Conservation (phyloP, 2,797 vertebrate genomes). For the Galaxias olidus region DNA sequence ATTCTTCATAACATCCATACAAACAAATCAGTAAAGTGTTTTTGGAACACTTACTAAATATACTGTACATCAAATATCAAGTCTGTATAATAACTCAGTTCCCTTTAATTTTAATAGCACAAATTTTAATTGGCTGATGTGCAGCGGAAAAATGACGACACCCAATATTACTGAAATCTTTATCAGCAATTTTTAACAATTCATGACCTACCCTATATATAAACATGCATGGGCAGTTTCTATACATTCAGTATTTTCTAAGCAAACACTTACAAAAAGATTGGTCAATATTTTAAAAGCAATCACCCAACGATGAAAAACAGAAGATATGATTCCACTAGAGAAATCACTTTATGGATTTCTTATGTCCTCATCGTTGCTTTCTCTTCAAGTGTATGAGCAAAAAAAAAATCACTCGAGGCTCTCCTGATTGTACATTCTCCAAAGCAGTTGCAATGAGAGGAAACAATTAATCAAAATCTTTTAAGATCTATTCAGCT, state of each 20-base stretch:
- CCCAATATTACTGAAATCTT: conserved; percentile 74
- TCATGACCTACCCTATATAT: conserved; percentile 88
- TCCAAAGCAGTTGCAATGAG: too few relatives aligned
- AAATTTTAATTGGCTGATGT: background rate
- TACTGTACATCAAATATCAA: too few relatives aligned
- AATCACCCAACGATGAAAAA: conserved; percentile 52
- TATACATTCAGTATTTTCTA: conserved; percentile 87
- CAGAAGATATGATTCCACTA: conserved; percentile 8
- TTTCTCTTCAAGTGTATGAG: too few relatives aligned
- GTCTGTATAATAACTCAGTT: too few relatives aligned
- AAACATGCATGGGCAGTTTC: conserved; percentile 91
- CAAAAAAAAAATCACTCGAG: too few relatives aligned
- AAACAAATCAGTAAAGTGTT: too few relatives aligned
- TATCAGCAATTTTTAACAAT: conserved; percentile 82
- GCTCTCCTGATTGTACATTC: too few relatives aligned
- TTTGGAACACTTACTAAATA: too few relatives aligned
- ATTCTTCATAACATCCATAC: too few relatives aligned
- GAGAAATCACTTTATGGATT: background rate
- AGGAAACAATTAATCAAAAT: too few relatives aligned
- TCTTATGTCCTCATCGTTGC: background rate
- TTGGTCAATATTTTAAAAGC: conserved; percentile 58
- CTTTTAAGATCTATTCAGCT: background rate
- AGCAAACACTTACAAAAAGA: conserved; percentile 65
- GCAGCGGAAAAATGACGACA: conserved; percentile 57
- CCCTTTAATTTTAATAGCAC: background rate